Evolutionary conservation across 2,797 vertebrate species (phyloP).

Genomic region (Lacerta bilineata): DNA sequence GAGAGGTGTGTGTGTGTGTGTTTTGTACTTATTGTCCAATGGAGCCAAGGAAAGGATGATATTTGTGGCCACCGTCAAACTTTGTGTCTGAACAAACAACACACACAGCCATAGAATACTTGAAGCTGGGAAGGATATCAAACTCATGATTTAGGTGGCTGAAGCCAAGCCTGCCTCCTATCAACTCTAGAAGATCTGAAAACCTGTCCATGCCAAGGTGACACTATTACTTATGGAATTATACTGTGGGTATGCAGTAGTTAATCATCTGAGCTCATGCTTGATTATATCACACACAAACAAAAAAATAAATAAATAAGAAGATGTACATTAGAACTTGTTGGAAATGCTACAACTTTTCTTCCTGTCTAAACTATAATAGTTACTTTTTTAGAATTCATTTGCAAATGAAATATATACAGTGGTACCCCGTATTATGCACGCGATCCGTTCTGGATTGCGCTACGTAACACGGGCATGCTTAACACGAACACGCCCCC

Average conservation of each 20-base stretch:
- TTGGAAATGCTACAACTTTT: background rate
- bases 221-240: constrained; percentile 22
- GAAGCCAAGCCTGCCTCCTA: background rate
- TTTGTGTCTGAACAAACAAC: background rate
- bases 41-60: background rate
- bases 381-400: background rate
- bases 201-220: background rate
- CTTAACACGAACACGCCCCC: too few species aligned
- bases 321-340: background rate
- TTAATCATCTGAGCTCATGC: constrained; percentile 5
- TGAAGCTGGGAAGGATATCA: background rate
- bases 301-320: constrained; percentile 24
- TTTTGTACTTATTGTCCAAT: background rate
- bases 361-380: background rate
- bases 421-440: too few species aligned
- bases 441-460: too few species aligned
- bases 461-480: too few species aligned
- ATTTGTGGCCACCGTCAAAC: background rate
- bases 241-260: background rate
- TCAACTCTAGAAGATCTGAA: background rate
- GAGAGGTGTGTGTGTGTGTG: background rate
- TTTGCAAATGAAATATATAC: background rate
- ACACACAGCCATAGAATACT: background rate
- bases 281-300: constrained; percentile 19
- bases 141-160: background rate